phyloP scores from a whole-genome alignment of 2,113 vertebrate genomes.

The Pyrgilauda ruficollis region DNA sequence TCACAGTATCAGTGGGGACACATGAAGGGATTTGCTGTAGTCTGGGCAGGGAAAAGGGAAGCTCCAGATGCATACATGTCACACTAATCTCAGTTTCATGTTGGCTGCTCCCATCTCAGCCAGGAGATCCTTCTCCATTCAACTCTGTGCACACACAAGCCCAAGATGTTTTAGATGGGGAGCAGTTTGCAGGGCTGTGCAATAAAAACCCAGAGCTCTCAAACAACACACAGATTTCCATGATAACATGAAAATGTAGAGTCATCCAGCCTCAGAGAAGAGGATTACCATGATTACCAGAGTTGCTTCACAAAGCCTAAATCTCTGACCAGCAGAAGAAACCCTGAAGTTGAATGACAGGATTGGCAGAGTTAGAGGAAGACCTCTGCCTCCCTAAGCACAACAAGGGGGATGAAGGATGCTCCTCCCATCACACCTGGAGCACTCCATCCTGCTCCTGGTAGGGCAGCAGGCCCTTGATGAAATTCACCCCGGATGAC shows the following conservation, averaged over 20 bases:
- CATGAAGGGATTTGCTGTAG: neutral
- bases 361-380: neutral
- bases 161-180: neutral
- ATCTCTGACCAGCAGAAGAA: neutral
- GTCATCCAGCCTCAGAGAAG: neutral
- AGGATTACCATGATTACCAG: neutral
- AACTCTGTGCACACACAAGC: neutral
- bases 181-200: neutral
- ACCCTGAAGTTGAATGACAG: neutral
- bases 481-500: neutral
- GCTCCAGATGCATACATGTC: neutral
- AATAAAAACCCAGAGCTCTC: neutral
- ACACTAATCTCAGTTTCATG: neutral
- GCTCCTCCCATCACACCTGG: neutral
- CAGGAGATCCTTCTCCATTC: neutral
- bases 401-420: neutral
- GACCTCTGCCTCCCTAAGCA: neutral
- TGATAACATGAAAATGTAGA: fast-evolving
- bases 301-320: neutral
- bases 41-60: neutral
- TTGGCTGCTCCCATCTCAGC: neutral
- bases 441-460: neutral
- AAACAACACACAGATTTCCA: neutral
- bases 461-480: neutral
- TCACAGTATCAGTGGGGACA: neutral